Conservation (phyloP, 2,797 vertebrate genomes). For the Enteromius viviparus region DNA sequence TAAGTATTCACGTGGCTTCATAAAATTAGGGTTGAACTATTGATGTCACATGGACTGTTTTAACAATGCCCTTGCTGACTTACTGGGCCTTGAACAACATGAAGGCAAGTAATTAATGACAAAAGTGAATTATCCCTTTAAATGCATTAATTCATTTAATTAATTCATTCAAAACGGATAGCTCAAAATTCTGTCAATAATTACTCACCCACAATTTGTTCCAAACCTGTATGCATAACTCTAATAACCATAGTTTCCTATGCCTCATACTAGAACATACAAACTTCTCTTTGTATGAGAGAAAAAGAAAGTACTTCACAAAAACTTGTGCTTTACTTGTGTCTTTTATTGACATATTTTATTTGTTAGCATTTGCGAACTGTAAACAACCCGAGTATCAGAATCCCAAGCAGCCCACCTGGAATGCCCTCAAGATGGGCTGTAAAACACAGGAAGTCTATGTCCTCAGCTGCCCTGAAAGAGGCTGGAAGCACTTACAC, state of each 20-base stretch:
- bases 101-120: too few relatives aligned
- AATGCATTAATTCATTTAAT: too few relatives aligned
- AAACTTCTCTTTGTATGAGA: not conserved
- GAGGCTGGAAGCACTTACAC: conserved; percentile 31
- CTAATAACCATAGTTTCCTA: not conserved
- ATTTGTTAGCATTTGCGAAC: not conserved
- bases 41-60: too few relatives aligned
- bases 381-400: conserved; percentile 15
- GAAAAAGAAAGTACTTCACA: not conserved
- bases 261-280: not conserved
- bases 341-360: not conserved
- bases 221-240: not conserved
- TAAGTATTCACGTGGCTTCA: too few relatives aligned
- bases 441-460: conserved; percentile 35
- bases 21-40: too few relatives aligned
- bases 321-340: not conserved
- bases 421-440: conserved; percentile 32
- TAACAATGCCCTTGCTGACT: too few relatives aligned
- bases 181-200: not conserved
- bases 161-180: too few relatives aligned
- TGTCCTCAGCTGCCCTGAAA: conserved; percentile 37
- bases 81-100: too few relatives aligned
- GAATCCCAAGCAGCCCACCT: conserved; percentile 28
- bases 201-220: not conserved
- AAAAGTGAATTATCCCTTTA: too few relatives aligned